These are phyloP conservation scores for Palloptera scutellata DNA, from an alignment of 2,888 invertebrate genomes.

Conservation along the genomic window DNA sequence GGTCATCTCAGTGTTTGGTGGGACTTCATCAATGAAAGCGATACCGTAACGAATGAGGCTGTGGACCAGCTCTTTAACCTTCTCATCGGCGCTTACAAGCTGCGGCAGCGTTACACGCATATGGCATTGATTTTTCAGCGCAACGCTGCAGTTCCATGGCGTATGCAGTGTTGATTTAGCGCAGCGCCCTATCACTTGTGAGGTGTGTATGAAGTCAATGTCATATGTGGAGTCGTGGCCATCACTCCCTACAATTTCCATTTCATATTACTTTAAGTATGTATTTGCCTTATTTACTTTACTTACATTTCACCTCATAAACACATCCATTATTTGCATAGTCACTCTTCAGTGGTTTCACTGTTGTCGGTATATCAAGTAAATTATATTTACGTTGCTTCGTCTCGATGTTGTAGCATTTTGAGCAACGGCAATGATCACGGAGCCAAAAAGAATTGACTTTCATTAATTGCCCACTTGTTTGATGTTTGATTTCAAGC, in stretches of 20 bases:
- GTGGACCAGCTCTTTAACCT: slow-evolving; percentile 65
- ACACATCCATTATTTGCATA: slow-evolving; percentile 53
- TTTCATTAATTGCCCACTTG: slow-evolving; percentile 43
- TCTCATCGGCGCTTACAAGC: slow-evolving; percentile 65
- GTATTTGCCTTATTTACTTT: neutral
- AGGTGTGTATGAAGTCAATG: slow-evolving; percentile 64
- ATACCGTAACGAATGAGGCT: slow-evolving; percentile 60
- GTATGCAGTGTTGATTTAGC: slow-evolving; percentile 53
- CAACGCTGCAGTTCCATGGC: slow-evolving; percentile 66
- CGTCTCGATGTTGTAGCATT: slow-evolving; percentile 70
- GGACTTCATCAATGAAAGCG: slow-evolving; percentile 60
- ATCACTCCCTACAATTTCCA: slow-evolving; percentile 67
- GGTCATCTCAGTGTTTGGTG: slow-evolving; percentile 58
- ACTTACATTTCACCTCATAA: slow-evolving; percentile 68
- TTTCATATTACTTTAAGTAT: neutral
- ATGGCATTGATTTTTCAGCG: slow-evolving; percentile 61
- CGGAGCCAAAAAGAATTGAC: slow-evolving; percentile 60
- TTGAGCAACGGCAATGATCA: slow-evolving; percentile 67
- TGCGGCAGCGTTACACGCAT: slow-evolving; percentile 63
- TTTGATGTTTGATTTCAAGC: slow-evolving; percentile 45
- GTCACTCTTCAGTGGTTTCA: slow-evolving; percentile 57
- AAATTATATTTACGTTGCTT: slow-evolving; percentile 70
- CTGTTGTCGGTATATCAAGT: slow-evolving; percentile 67
- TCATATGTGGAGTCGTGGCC: slow-evolving; percentile 67
- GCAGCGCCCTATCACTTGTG: slow-evolving; percentile 46